phyloP scores from a whole-genome alignment of 2,113 vertebrate species.

The Mesocricetus auratus region DNA sequence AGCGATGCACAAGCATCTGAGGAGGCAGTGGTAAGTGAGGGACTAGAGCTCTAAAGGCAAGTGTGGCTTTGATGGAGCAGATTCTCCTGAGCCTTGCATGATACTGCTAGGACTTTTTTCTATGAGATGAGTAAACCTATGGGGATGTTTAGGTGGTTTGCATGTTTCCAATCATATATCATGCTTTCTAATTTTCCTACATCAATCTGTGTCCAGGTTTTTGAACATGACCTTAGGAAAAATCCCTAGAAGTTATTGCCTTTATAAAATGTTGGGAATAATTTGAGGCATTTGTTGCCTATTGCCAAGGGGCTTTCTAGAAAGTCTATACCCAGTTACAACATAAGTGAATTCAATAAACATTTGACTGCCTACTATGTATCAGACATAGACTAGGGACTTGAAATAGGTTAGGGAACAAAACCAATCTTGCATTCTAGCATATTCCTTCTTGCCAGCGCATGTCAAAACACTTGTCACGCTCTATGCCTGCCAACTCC shows the following conservation, averaged over 20 bases:
- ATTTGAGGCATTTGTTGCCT: slow-evolving; percentile 28
- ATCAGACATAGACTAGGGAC: background rate
- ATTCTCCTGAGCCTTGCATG: background rate
- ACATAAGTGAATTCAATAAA: background rate
- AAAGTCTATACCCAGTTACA: slow-evolving; percentile 8
- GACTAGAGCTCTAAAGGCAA: background rate
- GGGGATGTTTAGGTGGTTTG: background rate
- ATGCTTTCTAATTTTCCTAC: slow-evolving; percentile 35
- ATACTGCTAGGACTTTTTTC: background rate
- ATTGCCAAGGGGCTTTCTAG: slow-evolving; percentile 41
- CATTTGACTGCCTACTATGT: slow-evolving; percentile 25
- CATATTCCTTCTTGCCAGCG: slow-evolving; percentile 30
- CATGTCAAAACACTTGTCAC: background rate
- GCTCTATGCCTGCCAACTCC: slow-evolving; percentile 6
- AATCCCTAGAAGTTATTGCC: slow-evolving; percentile 38
- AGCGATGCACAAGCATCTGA: background rate
- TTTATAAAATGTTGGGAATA: slow-evolving; percentile 36
- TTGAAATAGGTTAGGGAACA: slow-evolving; percentile 13
- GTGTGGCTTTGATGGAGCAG: background rate
- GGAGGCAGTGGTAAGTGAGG: background rate
- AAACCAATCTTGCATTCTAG: slow-evolving; percentile 49
- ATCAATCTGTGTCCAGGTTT: slow-evolving; percentile 23
- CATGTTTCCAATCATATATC: background rate
- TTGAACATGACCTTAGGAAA: slow-evolving; percentile 42
- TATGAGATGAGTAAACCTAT: background rate